These are phyloP conservation scores for Xenops minutus DNA, from an alignment of 2,797 vertebrate genomes.

Conservation along the genomic window DNA sequence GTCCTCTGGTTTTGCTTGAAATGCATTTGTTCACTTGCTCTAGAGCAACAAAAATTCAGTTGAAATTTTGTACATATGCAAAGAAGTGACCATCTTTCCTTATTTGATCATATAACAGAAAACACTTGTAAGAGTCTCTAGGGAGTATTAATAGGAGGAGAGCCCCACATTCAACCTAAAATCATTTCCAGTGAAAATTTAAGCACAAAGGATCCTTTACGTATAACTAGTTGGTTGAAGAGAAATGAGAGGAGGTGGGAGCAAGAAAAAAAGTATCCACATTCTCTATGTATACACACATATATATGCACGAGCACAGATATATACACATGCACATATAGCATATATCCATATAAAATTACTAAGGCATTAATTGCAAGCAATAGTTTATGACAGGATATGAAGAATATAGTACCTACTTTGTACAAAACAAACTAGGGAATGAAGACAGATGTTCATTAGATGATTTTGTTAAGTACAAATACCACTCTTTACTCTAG, in stretches of 20 bases:
- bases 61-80: neutral
- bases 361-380: neutral
- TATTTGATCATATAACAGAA: neutral
- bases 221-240: neutral
- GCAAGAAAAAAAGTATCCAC: neutral
- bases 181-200: neutral
- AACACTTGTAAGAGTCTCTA: neutral
- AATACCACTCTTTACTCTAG: neutral
- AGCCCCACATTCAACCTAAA: neutral
- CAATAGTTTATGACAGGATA: neutral
- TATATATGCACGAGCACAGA: accelerated
- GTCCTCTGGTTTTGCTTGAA: neutral
- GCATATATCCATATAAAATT: neutral
- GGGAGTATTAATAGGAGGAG: neutral
- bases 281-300: accelerated
- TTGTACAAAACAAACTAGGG: neutral
- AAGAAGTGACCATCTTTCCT: neutral
- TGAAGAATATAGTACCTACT: neutral
- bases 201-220: neutral
- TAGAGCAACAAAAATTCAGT: neutral
- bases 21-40: neutral
- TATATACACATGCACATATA: neutral
- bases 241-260: neutral
- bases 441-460: constrained; percentile 8
- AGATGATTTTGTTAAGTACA: constrained; percentile 3